Evolutionary conservation across 2,797 vertebrate species (phyloP), one percentile per base, ranked within the genome.

Genomic region (Chelonia mydas): DNA sequence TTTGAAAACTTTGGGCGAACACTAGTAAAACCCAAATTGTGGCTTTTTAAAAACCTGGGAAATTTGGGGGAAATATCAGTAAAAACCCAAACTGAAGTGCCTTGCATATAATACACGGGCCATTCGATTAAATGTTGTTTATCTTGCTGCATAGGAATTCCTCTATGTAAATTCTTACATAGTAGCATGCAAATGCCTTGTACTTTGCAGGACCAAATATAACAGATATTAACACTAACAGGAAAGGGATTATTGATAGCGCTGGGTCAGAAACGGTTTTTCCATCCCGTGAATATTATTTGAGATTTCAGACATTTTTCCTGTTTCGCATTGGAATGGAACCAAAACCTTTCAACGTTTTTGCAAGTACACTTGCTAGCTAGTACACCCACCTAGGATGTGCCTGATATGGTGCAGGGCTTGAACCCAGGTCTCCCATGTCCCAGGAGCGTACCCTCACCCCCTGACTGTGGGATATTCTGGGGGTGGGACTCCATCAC

Each of bases 161-260:
- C 93, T 23, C 87, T 88, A 15, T 79, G 86, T 94, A 90, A 94
- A 94, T 95, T 94, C 93, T 96, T 94, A 85, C 54, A 92, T 94
- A 90, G 92, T 96, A 95, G 94, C 96, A 55, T 31, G 93, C 93
- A 96, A 78, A 77, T 6, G 83, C 95, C 89, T 79, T 96, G 95
- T 95, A 87, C 94, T 93, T 95, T 37, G 88, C 94, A 92, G 96
- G 61, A 94, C 95, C 92, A 96, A 94, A 91, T 95, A 88, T 95
- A 92, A 97, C 86, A 89, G 94, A 96, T 94, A 94, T 94, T 83
- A 93, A 90, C 94, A 93, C 88, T 93, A 88, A 37, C 37, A 45
- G 50, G 95, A 61, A 96, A 91, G 1, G 51, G 50, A 0, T 80
- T 6, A 80, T 3, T 7, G 23, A 25, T 41, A 11, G 37, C 5